Evolutionary conservation across 2,797 vertebrate genomes (phyloP).

Genomic region (Galaxias olidus): DNA sequence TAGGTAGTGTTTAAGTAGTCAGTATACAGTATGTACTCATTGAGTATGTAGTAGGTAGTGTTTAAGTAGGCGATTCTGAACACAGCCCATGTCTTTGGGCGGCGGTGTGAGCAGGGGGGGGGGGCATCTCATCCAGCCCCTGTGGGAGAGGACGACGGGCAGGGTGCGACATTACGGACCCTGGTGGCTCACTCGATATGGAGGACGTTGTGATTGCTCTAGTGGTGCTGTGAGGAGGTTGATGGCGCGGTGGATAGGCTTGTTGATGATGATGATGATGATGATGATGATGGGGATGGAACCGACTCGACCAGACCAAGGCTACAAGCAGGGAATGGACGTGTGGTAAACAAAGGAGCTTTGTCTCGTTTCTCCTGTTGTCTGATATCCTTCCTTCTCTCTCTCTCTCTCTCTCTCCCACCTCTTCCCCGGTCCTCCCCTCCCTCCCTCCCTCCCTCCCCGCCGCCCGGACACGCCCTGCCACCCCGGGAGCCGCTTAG

Average conservation of each 20-base stretch:
- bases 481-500: constrained; percentile 21
- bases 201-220: background rate
- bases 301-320: background rate
- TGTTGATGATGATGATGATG: constrained; percentile 4
- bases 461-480: background rate
- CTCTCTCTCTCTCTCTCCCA: background rate
- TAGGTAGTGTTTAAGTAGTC: no score
- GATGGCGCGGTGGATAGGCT: background rate
- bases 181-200: background rate
- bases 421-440: background rate
- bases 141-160: background rate
- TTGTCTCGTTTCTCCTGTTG: background rate
- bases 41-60: no score
- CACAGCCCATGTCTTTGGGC: constrained; percentile 22
- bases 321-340: background rate
- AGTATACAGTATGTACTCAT: no score
- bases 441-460: background rate
- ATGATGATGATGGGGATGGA: background rate
- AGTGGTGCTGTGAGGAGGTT: background rate
- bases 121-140: constrained; percentile 3
- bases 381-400: background rate
- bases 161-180: background rate
- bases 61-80: no score
- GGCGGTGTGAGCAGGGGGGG: constrained; percentile 12
- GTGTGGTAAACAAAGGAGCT: background rate